Conservation (phyloP, 2,888 invertebrate genomes). For the Seira sanloemensis region DNA sequence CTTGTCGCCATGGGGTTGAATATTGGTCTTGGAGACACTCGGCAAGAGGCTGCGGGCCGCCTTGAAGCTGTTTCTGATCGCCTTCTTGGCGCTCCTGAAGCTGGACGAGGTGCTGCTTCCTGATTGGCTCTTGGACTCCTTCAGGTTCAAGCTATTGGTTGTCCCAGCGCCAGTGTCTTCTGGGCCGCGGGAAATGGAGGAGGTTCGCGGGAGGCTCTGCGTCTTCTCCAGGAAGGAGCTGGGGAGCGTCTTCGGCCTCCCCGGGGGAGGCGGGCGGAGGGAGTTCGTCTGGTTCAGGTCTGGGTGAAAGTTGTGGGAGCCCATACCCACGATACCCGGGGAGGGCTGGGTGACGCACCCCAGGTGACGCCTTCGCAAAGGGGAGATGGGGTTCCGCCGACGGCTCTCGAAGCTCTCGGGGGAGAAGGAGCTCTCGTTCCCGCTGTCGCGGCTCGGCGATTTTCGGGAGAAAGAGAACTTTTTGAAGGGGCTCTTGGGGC, state of each 20-base stretch:
- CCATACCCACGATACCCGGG: not conserved
- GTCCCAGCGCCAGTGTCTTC: too few relatives aligned
- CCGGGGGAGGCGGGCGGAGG: too few relatives aligned
- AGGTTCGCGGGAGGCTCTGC: constrained; percentile 14
- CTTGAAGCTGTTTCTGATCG: constrained; percentile 48
- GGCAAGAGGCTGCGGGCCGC: constrained; percentile 50
- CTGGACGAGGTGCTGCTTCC: not conserved
- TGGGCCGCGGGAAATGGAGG: too few relatives aligned
- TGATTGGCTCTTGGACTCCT: not conserved
- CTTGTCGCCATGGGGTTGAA: not conserved
- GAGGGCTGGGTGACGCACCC: constrained; percentile 19
- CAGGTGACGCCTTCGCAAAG: constrained; percentile 50
- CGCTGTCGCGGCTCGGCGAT: constrained; percentile 10
- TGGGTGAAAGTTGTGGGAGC: not conserved
- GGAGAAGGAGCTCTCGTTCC: not conserved
- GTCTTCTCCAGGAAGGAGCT: constrained; percentile 45
- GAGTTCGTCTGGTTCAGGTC: too few relatives aligned
- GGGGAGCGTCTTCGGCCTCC: not conserved
- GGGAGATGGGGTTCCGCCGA: constrained; percentile 23
- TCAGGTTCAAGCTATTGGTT: not conserved
- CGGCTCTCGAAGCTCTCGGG: constrained; percentile 42
- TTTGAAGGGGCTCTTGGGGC: constrained; percentile 15
- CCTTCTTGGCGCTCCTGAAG: constrained; percentile 36
- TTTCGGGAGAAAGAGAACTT: constrained; percentile 3
- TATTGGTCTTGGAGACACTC: not conserved